A percentile compares a stretch with the other conserved stretches of the same genome.
phyloP scores from a whole-genome alignment of 2,888 invertebrate genomes.

The Drepanosiphum platanoidis region DNA sequence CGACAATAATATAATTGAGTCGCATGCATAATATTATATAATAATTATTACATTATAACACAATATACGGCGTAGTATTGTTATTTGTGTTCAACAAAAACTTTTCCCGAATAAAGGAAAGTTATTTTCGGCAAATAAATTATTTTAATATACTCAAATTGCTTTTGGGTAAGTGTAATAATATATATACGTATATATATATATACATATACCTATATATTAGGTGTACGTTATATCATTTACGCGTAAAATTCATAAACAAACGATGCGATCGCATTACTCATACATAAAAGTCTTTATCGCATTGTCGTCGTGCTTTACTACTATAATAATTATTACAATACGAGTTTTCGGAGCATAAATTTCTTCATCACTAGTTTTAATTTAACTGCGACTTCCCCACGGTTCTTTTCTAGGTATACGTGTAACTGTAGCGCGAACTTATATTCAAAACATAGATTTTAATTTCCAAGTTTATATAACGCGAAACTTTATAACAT shows the following conservation, averaged over 20 bases:
- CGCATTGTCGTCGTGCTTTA: background rate
- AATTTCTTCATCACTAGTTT: constrained; percentile 27
- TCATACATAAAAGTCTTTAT: background rate
- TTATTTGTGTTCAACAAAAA: background rate
- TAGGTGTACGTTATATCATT: background rate
- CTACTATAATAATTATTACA: background rate
- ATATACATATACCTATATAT: too few species aligned
- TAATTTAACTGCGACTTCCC: constrained; percentile 5
- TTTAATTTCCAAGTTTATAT: constrained; percentile 26
- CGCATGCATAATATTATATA: background rate
- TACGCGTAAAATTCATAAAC: background rate
- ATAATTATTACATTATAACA: too few species aligned
- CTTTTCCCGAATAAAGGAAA: background rate
- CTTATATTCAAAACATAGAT: constrained; percentile 14
- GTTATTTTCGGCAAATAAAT: constrained; percentile 5
- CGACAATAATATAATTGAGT: background rate
- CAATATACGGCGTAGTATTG: too few species aligned
- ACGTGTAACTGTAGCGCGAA: background rate
- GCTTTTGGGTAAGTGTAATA: background rate
- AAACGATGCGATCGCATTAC: background rate
- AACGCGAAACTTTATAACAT: background rate
- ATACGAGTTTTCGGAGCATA: constrained; percentile 11
- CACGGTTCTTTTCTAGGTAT: background rate
- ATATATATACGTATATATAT: too few species aligned
- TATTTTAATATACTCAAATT: background rate